Conservation (phyloP, 2,888 invertebrate genomes). For the Stenoptilia bipunctidactyla region DNA sequence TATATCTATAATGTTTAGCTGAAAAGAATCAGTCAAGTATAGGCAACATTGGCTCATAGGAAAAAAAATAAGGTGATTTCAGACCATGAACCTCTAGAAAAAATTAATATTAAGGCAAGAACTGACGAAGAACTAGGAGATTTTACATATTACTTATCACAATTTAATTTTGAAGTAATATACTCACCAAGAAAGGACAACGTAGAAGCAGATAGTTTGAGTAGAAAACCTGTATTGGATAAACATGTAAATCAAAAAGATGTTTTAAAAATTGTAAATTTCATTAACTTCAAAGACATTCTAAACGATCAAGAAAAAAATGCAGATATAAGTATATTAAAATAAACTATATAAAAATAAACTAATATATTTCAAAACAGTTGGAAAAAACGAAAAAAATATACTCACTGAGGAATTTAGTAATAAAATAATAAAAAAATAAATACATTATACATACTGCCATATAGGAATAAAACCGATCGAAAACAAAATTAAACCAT, state of each 20-base stretch:
- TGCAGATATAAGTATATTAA: conserved; percentile 3
- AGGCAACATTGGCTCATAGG: conserved; percentile 17
- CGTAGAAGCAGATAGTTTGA: conserved; percentile 17
- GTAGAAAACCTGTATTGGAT: conserved; percentile 19
- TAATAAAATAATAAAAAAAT: conserved; percentile 14
- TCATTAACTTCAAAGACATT: conserved; percentile 18
- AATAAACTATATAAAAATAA: conserved; percentile 7
- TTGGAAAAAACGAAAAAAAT: conserved; percentile 13
- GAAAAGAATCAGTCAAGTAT: conserved; percentile 15
- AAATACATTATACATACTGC: conserved; percentile 15
- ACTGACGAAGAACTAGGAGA: conserved; percentile 21
- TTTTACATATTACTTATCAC: conserved; percentile 21
- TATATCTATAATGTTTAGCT: conserved; percentile 16
- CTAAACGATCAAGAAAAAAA: conserved; percentile 14
- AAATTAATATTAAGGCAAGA: conserved; percentile 18
- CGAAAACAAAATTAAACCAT: conserved; percentile 13
- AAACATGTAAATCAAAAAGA: conserved; percentile 14
- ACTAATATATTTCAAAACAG: conserved; percentile 9
- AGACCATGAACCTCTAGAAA: conserved; percentile 15
- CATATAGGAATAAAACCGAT: conserved; percentile 18
- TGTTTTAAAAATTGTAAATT: conserved; percentile 17
- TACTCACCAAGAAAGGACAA: conserved; percentile 9
- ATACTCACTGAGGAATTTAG: conserved; percentile 18
- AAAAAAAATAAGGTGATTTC: conserved; percentile 13
- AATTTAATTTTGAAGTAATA: conserved; percentile 20